These are phyloP conservation scores for Diorhabda carinulata DNA, from an alignment of 1,140 invertebrate genomes.

Conservation along the genomic window DNA sequence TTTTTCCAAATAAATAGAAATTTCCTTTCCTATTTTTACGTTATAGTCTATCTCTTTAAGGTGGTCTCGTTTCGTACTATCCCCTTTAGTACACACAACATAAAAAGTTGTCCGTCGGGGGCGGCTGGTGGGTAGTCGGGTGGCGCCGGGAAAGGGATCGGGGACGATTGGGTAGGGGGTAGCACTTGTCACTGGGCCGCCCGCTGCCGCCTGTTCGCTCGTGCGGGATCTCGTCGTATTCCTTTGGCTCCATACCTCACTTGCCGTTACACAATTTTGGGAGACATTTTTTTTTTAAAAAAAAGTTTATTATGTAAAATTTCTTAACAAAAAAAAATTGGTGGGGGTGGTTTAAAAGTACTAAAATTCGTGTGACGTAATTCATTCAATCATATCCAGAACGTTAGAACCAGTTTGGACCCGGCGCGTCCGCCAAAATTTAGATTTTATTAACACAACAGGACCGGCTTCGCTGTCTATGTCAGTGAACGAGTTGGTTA, in stretches of 20 bases:
- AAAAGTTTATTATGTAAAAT: no score
- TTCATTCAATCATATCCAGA: no score
- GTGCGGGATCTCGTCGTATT: background rate
- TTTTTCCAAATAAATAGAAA: no score
- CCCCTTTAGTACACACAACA: constrained; percentile 45
- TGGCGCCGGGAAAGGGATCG: background rate
- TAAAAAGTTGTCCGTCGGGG: constrained; percentile 46
- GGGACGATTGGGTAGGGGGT: constrained; percentile 25
- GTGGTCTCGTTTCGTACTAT: constrained; percentile 22
- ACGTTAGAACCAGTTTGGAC: no score
- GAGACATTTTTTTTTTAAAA: background rate
- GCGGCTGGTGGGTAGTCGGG: constrained; percentile 15
- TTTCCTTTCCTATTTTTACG: background rate
- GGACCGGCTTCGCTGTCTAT: no score
- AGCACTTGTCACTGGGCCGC: constrained; percentile 44
- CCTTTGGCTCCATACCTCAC: background rate
- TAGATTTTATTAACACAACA: no score
- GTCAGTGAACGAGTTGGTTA: no score
- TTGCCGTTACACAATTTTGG: background rate
- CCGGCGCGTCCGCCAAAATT: no score
- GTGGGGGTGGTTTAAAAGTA: no score
- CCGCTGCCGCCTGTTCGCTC: constrained; percentile 22
- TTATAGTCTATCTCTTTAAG: constrained; percentile 6
- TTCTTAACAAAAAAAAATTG: no score
- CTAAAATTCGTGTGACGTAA: no score